These are phyloP conservation scores for Caerostris extrusa DNA, from an alignment of 1,140 invertebrate genomes.

Conservation along the genomic window DNA sequence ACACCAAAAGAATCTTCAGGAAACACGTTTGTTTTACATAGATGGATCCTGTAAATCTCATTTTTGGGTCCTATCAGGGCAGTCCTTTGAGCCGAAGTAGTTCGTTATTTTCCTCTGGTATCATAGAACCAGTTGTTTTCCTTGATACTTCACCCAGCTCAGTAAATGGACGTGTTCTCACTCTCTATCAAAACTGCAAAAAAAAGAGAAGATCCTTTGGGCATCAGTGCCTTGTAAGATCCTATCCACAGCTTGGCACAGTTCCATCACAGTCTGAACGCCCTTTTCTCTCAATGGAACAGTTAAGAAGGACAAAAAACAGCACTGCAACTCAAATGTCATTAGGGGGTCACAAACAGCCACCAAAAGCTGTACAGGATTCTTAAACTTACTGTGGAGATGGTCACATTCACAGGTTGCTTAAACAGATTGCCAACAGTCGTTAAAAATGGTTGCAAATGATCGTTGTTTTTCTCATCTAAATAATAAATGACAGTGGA, in stretches of 20 bases:
- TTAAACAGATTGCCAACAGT: not conserved
- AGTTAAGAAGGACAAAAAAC: slow-evolving; percentile 46
- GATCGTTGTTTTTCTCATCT: not conserved
- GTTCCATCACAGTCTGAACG: not conserved
- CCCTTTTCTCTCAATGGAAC: slow-evolving; percentile 34
- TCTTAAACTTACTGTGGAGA: not conserved
- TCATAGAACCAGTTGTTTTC: slow-evolving; percentile 40
- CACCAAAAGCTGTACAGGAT: slow-evolving; percentile 12
- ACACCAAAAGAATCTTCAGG: slow-evolving; percentile 17
- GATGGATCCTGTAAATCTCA: not conserved
- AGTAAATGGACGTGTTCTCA: not conserved
- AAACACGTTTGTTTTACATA: not conserved
- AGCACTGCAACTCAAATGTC: slow-evolving; percentile 32
- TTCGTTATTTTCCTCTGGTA: slow-evolving; percentile 17
- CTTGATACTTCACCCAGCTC: not conserved
- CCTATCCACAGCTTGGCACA: slow-evolving; percentile 2
- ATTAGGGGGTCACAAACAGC: not conserved
- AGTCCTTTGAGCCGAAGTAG: not conserved
- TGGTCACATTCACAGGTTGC: not conserved
- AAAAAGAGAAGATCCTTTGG: slow-evolving; percentile 12
- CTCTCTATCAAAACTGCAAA: not conserved
- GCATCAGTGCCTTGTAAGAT: not conserved
- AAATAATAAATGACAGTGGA: not conserved
- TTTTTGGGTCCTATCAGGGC: not conserved
- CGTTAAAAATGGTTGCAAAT: not conserved